Base-by-base conservation (phyloP, 1,140 invertebrate species). In the Riptortus pedestris region DNA sequence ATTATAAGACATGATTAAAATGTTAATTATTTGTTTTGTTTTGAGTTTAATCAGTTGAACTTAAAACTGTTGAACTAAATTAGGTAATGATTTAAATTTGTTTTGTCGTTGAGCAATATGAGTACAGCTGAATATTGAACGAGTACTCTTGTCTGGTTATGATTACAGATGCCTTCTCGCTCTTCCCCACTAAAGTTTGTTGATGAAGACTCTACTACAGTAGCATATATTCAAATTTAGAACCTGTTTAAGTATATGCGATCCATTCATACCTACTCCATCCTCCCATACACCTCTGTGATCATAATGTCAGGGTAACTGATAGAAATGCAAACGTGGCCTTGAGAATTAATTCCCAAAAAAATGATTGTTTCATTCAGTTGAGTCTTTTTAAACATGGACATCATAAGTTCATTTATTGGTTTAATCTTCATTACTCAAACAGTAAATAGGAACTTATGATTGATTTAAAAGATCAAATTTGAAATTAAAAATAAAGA, bases 121-220 rank as follows among this genome's bases (percentile, higher is more conserved):
- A 45, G 16, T 60, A 38, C 14, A 38, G 59, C 18, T 45, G 28
- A 43, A 29, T 29, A 27, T 31, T 62, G 22, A 51, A 26, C 12
- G 22, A 28, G 58, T 48, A 20, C 26, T 65, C 47, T 60, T 65
- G 52, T 65, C 52, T 65, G 63, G 63, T 65, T 65, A 66, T 66
- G 60, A 20, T 66, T 66, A 62, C 65, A 66, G 65, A 66, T 62
- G 38, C 20, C 47, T 43, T 47, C n/a, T 62, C 28, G 43, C 31
- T 27, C 29, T 62, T 59, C 16, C 26, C 27, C 43, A 57, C 24
- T 62, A 58, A 58, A 24, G 57, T 51, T 22, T 24, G 24, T 38
- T 9, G 38, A 27, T 29, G 38, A 45, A 43, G 48, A 27, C n/a
- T 26, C 31, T 9, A 24, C 33, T 51, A 16, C 31, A 47, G 31